phyloP scores from a whole-genome alignment of 2,888 invertebrate genomes.

The Coecobrya sp. region DNA sequence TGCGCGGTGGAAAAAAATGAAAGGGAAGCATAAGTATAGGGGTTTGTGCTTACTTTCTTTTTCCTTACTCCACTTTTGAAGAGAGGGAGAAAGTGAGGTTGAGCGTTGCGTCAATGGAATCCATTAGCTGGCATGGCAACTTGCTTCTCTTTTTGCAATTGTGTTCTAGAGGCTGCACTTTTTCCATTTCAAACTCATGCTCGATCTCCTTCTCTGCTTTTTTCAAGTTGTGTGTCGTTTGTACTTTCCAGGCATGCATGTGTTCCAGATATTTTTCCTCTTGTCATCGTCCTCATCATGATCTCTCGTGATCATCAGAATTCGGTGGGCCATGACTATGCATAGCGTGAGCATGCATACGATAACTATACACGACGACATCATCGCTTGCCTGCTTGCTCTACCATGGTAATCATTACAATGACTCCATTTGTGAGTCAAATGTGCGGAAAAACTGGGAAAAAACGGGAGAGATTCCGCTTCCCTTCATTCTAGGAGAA shows the following conservation, averaged over 20 bases:
- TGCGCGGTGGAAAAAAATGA: slow-evolving; percentile 39
- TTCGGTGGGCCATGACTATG: slow-evolving; percentile 70
- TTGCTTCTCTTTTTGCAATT: slow-evolving; percentile 40
- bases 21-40: background rate
- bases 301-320: slow-evolving; percentile 60
- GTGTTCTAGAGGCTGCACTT: slow-evolving; percentile 59
- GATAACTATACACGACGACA: background rate
- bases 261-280: slow-evolving; percentile 58
- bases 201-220: slow-evolving; percentile 8
- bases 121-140: slow-evolving; percentile 57
- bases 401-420: slow-evolving; percentile 57
- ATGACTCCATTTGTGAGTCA: slow-evolving; percentile 76
- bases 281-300: slow-evolving; percentile 64
- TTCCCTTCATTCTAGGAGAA: slow-evolving; percentile 14
- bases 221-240: slow-evolving; percentile 29
- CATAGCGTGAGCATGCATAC: slow-evolving; percentile 36
- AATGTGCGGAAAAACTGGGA: slow-evolving; percentile 68
- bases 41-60: background rate
- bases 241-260: background rate
- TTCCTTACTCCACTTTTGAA: background rate
- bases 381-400: slow-evolving; percentile 40
- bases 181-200: slow-evolving; percentile 39
- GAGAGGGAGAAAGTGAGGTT: slow-evolving; percentile 3
- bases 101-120: slow-evolving; percentile 45
- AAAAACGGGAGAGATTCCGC: slow-evolving; percentile 12